Evolutionary conservation across 2,888 invertebrate genomes (phyloP).

Genomic region (Smittia aterrima): DNA sequence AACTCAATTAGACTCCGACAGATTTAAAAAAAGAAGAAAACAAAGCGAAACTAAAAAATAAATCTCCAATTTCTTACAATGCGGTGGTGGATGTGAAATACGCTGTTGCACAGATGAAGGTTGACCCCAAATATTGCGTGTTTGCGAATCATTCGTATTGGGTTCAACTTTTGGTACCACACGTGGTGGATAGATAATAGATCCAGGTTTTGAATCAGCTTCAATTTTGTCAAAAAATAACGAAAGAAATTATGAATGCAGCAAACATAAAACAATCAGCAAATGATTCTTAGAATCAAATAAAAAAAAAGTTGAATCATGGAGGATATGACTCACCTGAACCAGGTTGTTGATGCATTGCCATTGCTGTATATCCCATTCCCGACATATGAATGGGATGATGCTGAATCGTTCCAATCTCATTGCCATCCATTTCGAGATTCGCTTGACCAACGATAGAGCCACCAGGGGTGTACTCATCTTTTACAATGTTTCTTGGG

Average conservation of each 20-base stretch:
- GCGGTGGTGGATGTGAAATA: slow-evolving; percentile 50
- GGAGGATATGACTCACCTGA: slow-evolving; percentile 21
- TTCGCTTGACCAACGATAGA: slow-evolving; percentile 55
- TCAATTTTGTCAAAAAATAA: background rate
- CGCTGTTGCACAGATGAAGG: slow-evolving; percentile 49
- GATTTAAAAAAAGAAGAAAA: background rate
- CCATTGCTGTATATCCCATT: slow-evolving; percentile 46
- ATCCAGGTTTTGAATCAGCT: slow-evolving; percentile 25
- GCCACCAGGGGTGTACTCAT: slow-evolving; percentile 85
- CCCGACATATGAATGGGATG: slow-evolving; percentile 60
- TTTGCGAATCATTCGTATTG: slow-evolving; percentile 21
- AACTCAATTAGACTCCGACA: too few relatives aligned
- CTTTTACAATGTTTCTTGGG: slow-evolving; percentile 82
- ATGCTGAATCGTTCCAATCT: slow-evolving; percentile 68
- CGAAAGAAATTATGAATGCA: slow-evolving; percentile 5
- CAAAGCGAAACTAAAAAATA: background rate
- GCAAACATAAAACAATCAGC: slow-evolving; percentile 1
- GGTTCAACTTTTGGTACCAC: slow-evolving; percentile 56
- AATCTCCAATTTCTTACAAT: slow-evolving; percentile 50
- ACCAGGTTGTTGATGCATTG: slow-evolving; percentile 31
- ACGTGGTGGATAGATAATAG: slow-evolving; percentile 32
- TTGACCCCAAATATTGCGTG: slow-evolving; percentile 48
- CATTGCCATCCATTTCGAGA: slow-evolving; percentile 55
- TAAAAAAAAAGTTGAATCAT: background rate
- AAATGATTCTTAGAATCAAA: background rate